Conservation (phyloP, 2,797 vertebrate genomes). For the Cyprinodon diabolis region DNA sequence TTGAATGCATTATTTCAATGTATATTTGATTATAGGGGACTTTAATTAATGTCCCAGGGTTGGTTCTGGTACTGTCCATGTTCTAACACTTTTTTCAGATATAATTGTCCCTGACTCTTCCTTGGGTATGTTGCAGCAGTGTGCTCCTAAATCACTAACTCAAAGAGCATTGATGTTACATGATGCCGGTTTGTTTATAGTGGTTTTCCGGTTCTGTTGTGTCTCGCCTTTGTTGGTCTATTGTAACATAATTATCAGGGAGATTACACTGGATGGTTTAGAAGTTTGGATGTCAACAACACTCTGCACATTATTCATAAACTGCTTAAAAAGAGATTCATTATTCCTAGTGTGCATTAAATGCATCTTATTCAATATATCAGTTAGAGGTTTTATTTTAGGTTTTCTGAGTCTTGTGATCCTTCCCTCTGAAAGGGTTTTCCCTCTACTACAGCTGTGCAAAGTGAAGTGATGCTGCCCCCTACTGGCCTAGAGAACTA, state of each 20-base stretch:
- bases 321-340: neutral
- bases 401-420: too few species aligned
- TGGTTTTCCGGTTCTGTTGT: neutral
- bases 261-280: neutral
- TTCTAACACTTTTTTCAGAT: neutral
- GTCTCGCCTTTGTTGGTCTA: neutral
- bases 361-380: too few species aligned
- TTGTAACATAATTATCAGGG: neutral
- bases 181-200: neutral
- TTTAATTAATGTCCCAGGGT: neutral
- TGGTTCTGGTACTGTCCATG: neutral
- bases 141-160: neutral
- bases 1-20: too few species aligned
- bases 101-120: neutral
- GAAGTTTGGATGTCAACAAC: neutral
- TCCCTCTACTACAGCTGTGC: neutral
- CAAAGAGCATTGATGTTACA: neutral
- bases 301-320: neutral
- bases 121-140: neutral
- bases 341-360: too few species aligned
- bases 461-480: neutral
- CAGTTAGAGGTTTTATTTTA: too few species aligned
- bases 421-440: too few species aligned
- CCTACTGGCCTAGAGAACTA: neutral
- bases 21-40: too few species aligned